Percentiles rank a stretch among this genome's conserved stretches.
Evolutionary conservation across 2,797 vertebrate species (phyloP).

Genomic region (Tauraco hartlaubi): DNA sequence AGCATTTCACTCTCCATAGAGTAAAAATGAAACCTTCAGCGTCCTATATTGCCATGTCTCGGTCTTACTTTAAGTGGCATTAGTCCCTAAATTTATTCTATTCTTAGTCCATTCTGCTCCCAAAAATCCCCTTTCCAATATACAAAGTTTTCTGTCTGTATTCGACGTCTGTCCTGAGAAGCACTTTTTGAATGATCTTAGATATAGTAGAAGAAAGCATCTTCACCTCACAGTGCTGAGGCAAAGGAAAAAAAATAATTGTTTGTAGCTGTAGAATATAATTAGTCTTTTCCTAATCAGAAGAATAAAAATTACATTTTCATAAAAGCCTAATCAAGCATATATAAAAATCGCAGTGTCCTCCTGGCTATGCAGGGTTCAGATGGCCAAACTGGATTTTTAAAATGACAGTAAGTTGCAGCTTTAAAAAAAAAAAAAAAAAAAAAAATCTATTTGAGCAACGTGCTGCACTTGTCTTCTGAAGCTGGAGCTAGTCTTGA

Average conservation of each 20-base stretch:
- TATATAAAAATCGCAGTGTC: not conserved
- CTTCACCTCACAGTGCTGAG: conserved; percentile 18
- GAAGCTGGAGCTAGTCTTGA: conserved; percentile 60
- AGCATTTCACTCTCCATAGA: conserved; percentile 67
- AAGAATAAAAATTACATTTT: conserved; percentile 51
- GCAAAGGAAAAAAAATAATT: conserved; percentile 18
- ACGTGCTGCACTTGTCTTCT: conserved; percentile 39
- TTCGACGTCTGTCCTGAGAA: conserved; percentile 53
- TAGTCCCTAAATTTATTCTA: conserved; percentile 53
- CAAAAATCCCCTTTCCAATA: conserved; percentile 10
- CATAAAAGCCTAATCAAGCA: conserved; percentile 36
- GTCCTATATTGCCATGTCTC: conserved; percentile 42
- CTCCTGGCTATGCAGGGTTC: conserved; percentile 52
- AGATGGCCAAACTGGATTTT: conserved; percentile 47
- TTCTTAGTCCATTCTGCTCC: not conserved
- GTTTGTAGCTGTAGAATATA: conserved; percentile 44
- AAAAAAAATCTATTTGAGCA: not conserved
- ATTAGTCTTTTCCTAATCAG: conserved; percentile 33
- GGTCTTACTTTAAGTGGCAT: conserved; percentile 60
- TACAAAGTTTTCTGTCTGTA: conserved; percentile 42
- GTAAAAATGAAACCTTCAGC: conserved; percentile 55
- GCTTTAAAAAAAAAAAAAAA: conserved; percentile 20
- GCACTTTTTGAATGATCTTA: conserved; percentile 64
- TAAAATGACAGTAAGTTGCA: conserved; percentile 53
- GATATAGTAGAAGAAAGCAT: conserved; percentile 14